Evolutionary conservation across 2,113 vertebrate genomes (phyloP).

Genomic region (Lampris incognitus): DNA sequence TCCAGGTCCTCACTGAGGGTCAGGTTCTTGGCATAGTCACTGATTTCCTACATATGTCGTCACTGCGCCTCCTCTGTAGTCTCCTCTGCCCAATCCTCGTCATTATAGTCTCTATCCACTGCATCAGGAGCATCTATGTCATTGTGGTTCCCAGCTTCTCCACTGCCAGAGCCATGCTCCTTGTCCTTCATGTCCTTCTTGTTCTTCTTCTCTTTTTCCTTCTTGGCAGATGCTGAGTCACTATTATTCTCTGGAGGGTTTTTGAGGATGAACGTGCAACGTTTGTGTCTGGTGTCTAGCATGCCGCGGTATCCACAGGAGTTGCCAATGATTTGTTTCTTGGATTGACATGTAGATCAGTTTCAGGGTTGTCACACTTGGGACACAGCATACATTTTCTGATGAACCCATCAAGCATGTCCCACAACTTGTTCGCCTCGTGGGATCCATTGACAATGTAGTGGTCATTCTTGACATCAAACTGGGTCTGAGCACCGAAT

Average conservation of each 20-base stretch:
- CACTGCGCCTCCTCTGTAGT: constrained; percentile 96
- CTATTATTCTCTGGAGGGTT: constrained; percentile 95
- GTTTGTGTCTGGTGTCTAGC: constrained; percentile 99
- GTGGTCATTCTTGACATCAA: constrained; percentile 99
- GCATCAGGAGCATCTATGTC: constrained; percentile 90
- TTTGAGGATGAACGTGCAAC: constrained; percentile 99
- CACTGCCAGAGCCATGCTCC: constrained; percentile 95
- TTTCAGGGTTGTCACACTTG: constrained; percentile 99
- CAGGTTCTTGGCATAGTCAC: constrained; percentile 94
- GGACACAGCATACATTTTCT: constrained; percentile 99
- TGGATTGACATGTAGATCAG: constrained; percentile 99
- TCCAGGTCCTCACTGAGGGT: constrained; percentile 96
- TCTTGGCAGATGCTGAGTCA: constrained; percentile 91
- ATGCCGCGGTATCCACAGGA: constrained; percentile 98
- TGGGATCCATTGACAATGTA: constrained; percentile 99
- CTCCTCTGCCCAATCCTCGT: constrained; percentile 98
- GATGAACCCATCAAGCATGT: constrained; percentile 99
- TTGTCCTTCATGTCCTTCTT: constrained; percentile 95
- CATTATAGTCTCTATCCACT: constrained; percentile 91
- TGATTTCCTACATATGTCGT: constrained; percentile 97
- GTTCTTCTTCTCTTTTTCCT: constrained; percentile 98
- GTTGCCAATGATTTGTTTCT: constrained; percentile 99
- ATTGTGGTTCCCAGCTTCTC: constrained; percentile 85
- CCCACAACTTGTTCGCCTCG: constrained; percentile 99
- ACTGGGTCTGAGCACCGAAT: constrained; percentile 99